Evolutionary conservation across 1,140 invertebrate species (phyloP).

Genomic region (Drosophila sucinea): DNA sequence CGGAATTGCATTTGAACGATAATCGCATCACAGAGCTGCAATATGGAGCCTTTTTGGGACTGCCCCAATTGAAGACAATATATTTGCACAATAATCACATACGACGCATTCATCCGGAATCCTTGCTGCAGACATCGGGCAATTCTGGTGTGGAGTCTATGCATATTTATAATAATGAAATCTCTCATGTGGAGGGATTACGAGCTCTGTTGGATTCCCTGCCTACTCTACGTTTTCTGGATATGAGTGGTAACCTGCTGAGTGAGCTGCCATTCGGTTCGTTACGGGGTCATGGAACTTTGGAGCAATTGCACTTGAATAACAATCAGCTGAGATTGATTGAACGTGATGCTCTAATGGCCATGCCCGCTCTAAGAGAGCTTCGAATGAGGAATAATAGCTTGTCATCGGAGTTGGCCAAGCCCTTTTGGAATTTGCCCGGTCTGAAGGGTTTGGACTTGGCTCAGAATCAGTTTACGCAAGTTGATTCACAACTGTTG

Average conservation of each 20-base stretch:
- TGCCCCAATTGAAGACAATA: slow-evolving; percentile 88
- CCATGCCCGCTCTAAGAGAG: slow-evolving; percentile 92
- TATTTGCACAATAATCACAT: slow-evolving; percentile 92
- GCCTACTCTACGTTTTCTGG: slow-evolving; percentile 89
- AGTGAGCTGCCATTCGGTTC: slow-evolving; percentile 89
- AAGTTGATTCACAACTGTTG: slow-evolving; percentile 88
- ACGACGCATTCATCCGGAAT: slow-evolving; percentile 90
- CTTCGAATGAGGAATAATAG: slow-evolving; percentile 91
- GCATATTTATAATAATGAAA: slow-evolving; percentile 89
- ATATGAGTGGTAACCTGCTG: slow-evolving; percentile 90
- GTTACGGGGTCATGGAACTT: slow-evolving; percentile 89
- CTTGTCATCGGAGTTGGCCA: slow-evolving; percentile 86
- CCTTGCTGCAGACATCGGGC: slow-evolving; percentile 89
- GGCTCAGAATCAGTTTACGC: slow-evolving; percentile 89
- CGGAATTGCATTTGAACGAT: slow-evolving; percentile 88
- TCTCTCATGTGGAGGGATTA: slow-evolving; percentile 88
- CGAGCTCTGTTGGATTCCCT: slow-evolving; percentile 89
- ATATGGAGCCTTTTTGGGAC: slow-evolving; percentile 90
- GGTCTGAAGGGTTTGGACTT: slow-evolving; percentile 92
- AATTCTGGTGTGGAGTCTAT: slow-evolving; percentile 89
- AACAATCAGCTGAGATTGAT: slow-evolving; percentile 90
- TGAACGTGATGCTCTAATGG: slow-evolving; percentile 89
- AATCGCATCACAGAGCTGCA: slow-evolving; percentile 91
- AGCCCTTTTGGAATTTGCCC: slow-evolving; percentile 92
- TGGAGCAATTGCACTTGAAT: slow-evolving; percentile 92